Conservation (phyloP, 2,113 vertebrate genomes). For the Protobothrops flavoviridis region DNA sequence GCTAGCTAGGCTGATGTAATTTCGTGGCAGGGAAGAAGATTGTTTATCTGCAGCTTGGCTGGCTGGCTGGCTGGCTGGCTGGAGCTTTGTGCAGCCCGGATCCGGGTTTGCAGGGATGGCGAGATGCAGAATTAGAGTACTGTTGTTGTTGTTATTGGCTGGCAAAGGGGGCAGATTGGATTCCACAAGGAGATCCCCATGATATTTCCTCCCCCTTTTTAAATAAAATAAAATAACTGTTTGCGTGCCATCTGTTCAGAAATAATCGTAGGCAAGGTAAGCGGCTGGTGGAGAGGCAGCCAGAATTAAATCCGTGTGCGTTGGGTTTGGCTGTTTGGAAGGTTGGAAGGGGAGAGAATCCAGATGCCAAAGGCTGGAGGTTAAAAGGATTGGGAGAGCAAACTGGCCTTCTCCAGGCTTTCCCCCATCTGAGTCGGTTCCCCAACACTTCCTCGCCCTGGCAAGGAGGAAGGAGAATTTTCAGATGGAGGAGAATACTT, state of each 20-base stretch:
- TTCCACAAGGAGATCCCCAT: neutral
- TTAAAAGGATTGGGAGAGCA: neutral
- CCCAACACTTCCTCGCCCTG: neutral
- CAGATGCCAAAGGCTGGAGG: neutral
- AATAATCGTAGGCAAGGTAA: neutral
- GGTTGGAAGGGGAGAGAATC: neutral
- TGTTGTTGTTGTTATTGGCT: neutral
- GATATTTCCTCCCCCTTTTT: neutral
- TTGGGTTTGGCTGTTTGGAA: neutral
- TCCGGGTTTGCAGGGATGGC: neutral
- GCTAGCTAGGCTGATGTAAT: constrained; percentile 39
- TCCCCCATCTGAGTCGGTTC: neutral
- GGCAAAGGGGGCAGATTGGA: neutral
- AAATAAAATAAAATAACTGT: neutral
- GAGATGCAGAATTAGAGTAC: neutral
- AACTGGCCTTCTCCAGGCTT: neutral
- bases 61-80: fast-evolving
- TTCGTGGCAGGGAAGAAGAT: constrained; percentile 1
- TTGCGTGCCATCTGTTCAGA: neutral
- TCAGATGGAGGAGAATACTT: neutral
- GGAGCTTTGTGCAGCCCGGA: neutral
- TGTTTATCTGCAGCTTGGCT: constrained; percentile 8
- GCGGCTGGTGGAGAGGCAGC: neutral
- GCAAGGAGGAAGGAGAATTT: neutral
- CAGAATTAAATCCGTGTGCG: neutral